Evolutionary conservation across 2,888 invertebrate genomes (phyloP), one percentile per base, ranked within the genome.

Genomic region (Limulus polyphemus): DNA sequence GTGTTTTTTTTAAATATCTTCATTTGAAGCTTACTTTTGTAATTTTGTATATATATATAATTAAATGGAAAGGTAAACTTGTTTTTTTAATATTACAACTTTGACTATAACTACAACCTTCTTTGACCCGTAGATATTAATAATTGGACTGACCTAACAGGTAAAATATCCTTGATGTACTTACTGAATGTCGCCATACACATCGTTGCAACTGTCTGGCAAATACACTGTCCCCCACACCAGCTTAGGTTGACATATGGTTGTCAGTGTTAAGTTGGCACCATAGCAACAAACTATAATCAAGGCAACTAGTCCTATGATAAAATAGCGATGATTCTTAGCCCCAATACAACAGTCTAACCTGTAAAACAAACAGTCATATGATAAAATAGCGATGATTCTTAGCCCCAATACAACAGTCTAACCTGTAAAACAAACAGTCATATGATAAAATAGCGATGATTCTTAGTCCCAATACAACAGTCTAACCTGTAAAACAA

Each of bases 131-230:
- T 32, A 7, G 3, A n/a, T n/a, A n/a, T n/a, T n/a, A n/a, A n/a
- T 32, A 2, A 1, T 0, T 32, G 32, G 32, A 32, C 32, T 2
- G 7, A 32, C 5, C 7, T 32, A 32, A 32, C 32, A 32, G 32
- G n/a, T n/a, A n/a, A n/a, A n/a, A 32, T 32, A 32, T 32, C 32
- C 32, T 2, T 5, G 32, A 32, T 32, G 7, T 3, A 64, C 69
- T 61, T 58, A 69, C 69, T 68, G 62, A 32, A 65, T 64, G 57
- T 69, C 69, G 7, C 62, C 83, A 75, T 90, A 92, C 0, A 88
- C 87, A 76, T 88, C 87, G 67, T 84, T 83, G 76, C 92, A 92
- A 75, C 90, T 87, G 73, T 87, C 85, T 2, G 91, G 91, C 69
- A 91, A 74, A 49, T 90, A 79, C 69, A 92, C 79, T 58, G 81